phyloP scores from a whole-genome alignment of 2,797 vertebrate genomes.

The Caiman crocodilus region DNA sequence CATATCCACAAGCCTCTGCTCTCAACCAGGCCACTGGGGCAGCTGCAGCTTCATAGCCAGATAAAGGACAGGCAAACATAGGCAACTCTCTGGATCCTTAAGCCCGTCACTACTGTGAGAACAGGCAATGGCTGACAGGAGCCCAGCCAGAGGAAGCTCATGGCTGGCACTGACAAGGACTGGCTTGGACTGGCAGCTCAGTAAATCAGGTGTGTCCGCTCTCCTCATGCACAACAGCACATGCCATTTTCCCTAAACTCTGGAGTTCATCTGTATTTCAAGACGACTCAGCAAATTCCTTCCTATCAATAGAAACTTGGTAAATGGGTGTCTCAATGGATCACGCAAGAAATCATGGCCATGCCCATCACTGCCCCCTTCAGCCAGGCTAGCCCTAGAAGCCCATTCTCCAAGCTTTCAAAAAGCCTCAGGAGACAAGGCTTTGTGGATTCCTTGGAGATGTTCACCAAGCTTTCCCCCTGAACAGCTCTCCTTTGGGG shows the following conservation, averaged over 20 bases:
- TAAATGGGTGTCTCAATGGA: background rate
- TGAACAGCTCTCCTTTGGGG: background rate
- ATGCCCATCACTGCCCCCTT: background rate
- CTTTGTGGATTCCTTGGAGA: background rate
- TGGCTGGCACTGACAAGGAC: background rate
- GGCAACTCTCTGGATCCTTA: background rate
- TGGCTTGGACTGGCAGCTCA: background rate
- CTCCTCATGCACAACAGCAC: background rate
- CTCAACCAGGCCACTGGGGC: background rate
- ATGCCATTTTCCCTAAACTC: background rate
- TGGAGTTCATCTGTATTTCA: background rate
- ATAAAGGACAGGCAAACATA: background rate
- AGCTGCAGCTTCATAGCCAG: background rate
- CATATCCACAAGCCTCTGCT: background rate
- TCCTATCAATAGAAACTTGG: background rate
- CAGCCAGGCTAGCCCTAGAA: background rate
- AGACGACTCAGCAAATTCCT: background rate
- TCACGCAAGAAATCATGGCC: background rate
- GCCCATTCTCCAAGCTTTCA: background rate
- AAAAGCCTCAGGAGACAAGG: background rate
- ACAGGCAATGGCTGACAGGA: background rate
- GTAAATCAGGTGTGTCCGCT: background rate
- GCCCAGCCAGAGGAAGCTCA: background rate
- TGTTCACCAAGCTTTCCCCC: background rate
- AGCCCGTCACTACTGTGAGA: background rate